These are phyloP conservation scores for Orcinus orca DNA, from an alignment of 2,113 vertebrate genomes.

Conservation along the genomic window DNA sequence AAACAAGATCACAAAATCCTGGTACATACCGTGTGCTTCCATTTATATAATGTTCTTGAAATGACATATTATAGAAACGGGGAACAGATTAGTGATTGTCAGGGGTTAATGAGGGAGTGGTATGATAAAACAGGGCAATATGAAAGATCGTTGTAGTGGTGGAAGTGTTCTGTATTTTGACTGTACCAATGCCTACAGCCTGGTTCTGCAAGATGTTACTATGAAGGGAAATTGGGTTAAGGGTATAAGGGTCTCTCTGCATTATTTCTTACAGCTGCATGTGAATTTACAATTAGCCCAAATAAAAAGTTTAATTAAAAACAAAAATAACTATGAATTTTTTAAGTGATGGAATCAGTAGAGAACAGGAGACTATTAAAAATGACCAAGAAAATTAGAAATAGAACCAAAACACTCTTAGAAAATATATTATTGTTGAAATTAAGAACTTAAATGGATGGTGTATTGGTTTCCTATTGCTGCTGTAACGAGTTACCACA, in stretches of 20 bases:
- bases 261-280: neutral
- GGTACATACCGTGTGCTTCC: neutral
- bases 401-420: neutral
- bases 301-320: constrained; percentile 7
- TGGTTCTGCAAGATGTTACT: neutral
- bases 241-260: neutral
- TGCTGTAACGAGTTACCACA: neutral
- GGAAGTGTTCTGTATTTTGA: neutral
- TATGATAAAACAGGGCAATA: neutral
- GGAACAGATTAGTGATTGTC: neutral
- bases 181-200: neutral
- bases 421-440: neutral
- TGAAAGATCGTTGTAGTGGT: neutral
- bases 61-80: neutral
- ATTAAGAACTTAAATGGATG: neutral
- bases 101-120: neutral
- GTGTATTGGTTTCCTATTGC: neutral
- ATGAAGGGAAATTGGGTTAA: neutral
- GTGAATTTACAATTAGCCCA: neutral
- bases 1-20: neutral
- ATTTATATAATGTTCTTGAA: constrained; percentile 2
- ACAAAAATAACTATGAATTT: neutral
- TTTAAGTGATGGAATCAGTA: neutral
- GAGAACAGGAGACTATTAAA: neutral
- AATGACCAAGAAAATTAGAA: neutral